Evolutionary conservation across 1,140 invertebrate genomes (phyloP).

Genomic region (Camponotus floridanus): DNA sequence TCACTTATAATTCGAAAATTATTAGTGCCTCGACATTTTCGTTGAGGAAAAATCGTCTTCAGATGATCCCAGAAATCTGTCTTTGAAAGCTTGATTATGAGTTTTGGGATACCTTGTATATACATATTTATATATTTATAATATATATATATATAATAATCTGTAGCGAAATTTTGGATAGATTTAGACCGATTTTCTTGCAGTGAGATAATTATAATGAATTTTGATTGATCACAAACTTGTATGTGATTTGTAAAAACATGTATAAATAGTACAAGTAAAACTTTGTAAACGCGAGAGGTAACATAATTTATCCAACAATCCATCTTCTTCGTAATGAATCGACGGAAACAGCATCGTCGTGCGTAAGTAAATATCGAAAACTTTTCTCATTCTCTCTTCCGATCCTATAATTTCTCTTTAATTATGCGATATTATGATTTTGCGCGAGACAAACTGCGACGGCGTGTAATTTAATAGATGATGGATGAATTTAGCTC

Average conservation of each 20-base stretch:
- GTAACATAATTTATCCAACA: not conserved
- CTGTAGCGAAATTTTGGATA: not conserved
- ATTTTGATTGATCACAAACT: slow-evolving; percentile 11
- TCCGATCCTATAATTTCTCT: slow-evolving; percentile 27
- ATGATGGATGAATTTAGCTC: slow-evolving; percentile 47
- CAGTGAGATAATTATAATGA: slow-evolving; percentile 4
- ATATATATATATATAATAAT: no score
- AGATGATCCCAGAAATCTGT: no score
- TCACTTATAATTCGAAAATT: no score
- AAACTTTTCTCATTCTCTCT: slow-evolving; percentile 38
- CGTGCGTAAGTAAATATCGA: slow-evolving; percentile 36
- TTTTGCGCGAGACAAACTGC: slow-evolving; percentile 36
- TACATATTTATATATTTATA: no score
- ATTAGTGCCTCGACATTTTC: no score
- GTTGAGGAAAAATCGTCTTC: no score
- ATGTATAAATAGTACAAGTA: not conserved
- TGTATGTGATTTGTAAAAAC: not conserved
- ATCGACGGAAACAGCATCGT: slow-evolving; percentile 7
- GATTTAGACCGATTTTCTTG: not conserved
- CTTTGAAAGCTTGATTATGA: no score
- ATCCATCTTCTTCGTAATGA: slow-evolving; percentile 32
- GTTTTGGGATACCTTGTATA: no score
- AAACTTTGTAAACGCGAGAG: not conserved
- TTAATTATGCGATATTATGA: slow-evolving; percentile 50
- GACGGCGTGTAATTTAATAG: slow-evolving; percentile 44